Percentiles rank a stretch among this genome's conserved stretches.
These are phyloP conservation scores for Harpalus rufipes DNA, from an alignment of 2,888 invertebrate genomes.

Conservation along the genomic window DNA sequence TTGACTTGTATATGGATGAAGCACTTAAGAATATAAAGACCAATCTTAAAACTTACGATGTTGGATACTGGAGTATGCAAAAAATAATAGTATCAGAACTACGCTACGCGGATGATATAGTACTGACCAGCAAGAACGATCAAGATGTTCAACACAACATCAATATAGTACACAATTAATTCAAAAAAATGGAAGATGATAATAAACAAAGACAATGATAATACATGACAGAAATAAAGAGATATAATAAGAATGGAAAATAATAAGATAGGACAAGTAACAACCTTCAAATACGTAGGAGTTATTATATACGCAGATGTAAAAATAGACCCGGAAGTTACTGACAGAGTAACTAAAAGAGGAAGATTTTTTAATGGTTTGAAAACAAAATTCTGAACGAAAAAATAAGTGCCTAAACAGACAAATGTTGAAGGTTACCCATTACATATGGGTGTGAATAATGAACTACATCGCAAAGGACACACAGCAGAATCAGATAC, in stretches of 20 bases:
- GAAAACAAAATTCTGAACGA: no score
- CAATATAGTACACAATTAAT: not conserved
- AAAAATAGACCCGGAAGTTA: no score
- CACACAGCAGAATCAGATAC: not conserved
- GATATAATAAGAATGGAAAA: no score
- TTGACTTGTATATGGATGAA: conserved; percentile 4
- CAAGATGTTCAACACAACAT: conserved; percentile 29
- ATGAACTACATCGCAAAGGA: conserved; percentile 17
- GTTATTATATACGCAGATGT: no score
- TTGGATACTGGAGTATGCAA: conserved; percentile 33
- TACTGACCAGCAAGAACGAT: not conserved
- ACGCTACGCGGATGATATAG: conserved; percentile 18
- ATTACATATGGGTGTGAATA: conserved; percentile 13
- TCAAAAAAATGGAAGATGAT: not conserved
- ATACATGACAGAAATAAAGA: not conserved
- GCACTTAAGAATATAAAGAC: conserved; percentile 21
- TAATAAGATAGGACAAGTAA: no score
- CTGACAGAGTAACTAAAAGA: no score
- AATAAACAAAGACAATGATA: conserved; percentile 40
- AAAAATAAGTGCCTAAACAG: no score
- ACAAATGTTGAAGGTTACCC: no score
- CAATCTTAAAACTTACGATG: no score
- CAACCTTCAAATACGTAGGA: no score
- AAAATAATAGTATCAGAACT: conserved; percentile 9
- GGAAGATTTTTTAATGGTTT: no score